Conservation (phyloP, 2,888 invertebrate genomes). For the Microctonus hyperodae region DNA sequence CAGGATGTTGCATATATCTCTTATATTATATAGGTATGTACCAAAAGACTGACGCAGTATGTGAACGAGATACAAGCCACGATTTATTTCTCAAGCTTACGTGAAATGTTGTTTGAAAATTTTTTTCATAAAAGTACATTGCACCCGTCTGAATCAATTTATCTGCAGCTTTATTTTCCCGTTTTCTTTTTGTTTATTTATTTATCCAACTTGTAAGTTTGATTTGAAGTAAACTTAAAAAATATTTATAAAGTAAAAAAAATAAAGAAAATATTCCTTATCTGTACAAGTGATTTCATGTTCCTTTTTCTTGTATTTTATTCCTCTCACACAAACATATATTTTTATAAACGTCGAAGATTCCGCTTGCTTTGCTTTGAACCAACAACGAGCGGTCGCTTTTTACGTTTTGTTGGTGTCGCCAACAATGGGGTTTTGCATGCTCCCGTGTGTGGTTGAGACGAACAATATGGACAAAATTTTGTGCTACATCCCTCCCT, state of each 20-base stretch:
- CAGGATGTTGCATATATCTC: not conserved
- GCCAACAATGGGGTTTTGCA: constrained; percentile 58
- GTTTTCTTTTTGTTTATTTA: constrained; percentile 14
- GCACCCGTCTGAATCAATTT: not conserved
- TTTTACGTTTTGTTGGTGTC: constrained; percentile 59
- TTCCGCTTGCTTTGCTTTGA: constrained; percentile 60
- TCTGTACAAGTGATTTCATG: not conserved
- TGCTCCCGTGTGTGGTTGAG: constrained; percentile 53
- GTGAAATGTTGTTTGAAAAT: not conserved
- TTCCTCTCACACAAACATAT: not conserved
- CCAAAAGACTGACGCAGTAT: not conserved
- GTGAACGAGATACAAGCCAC: not conserved
- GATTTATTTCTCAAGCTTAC: not conserved
- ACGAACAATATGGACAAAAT: constrained; percentile 57
- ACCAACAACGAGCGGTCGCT: constrained; percentile 52
- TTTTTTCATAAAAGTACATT: not conserved
- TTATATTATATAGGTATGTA: not conserved
- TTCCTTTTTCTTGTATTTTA: not conserved
- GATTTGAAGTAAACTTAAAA: not conserved
- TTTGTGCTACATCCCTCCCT: constrained; percentile 57
- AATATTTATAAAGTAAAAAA: constrained; percentile 3
- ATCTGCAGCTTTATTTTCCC: not conserved
- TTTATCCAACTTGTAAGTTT: not conserved
- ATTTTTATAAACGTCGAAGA: constrained; percentile 54
- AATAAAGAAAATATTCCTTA: not conserved